Evolutionary conservation across 2,888 invertebrate species (phyloP), one percentile per base, ranked within the genome.

Genomic region (Ophonus ardosiacus): DNA sequence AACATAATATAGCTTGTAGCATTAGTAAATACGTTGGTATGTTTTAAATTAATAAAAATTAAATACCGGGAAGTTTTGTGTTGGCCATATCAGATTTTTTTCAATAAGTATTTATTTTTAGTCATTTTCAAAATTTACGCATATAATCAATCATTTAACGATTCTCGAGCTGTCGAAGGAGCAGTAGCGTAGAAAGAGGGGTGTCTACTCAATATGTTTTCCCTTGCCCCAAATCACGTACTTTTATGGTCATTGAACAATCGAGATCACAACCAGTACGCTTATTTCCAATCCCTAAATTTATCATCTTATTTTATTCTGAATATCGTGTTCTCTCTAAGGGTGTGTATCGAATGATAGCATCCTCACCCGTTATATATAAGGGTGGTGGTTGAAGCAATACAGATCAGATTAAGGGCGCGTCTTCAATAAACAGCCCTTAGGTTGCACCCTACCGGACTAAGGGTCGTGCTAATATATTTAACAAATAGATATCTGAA

Each of bases 371-470:
- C 31, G 5, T 31, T 1, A 31, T 31, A 31, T 5, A 31, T 6
- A 13, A 51, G 43, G 43, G 43, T 51, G 43, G 43, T 51, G 43
- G 68, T 68, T 68, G 31, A 31, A 24, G 68, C 68, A 38, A 38
- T 68, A 68, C 31, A 68, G 68, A 68, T 68, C 68, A 68, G 68
- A 68, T 68, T 68, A 68, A 68, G 38, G 68, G 68, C 68, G 31
- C 38, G 7, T n/a, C 31, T 68, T n/a, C 68, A 68, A 68, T 68
- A 68, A 68, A 68, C 68, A 15, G n/a, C 38, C 68, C 68, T 24
- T 38, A n/a, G 38, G 38, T 31, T 31, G 68, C 38, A 51, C 43
- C 43, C 43, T 31, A 31, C 43, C 13, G 43, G 43, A 13, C 13
- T 51, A 51, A 51, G 43, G 43, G 43, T 51, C 43, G 43, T 18